Evolutionary conservation across 2,113 vertebrate genomes (phyloP), one percentile per base, ranked within the genome.

Genomic region (Spilogale gracilis): DNA sequence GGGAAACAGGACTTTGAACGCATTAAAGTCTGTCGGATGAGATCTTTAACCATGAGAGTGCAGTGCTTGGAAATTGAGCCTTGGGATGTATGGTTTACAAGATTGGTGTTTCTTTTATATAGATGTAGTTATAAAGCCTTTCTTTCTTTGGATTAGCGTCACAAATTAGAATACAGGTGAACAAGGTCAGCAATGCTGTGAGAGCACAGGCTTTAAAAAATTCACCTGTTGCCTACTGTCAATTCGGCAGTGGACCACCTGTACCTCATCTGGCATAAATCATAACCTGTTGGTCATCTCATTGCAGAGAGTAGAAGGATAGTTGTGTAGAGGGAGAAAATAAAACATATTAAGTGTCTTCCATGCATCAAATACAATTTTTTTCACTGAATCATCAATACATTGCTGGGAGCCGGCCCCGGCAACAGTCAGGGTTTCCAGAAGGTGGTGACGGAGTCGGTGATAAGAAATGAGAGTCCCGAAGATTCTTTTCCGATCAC

Each of bases 1-100:
- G 14, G 63, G 82, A 83, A 52, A 23, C 76, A 89, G 76, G 56
- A 89, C 18, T 94, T 88, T 58, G n/a, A 93, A 58, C 48, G 83
- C 67, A 89, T 76, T 50, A 60, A 89, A 82, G 61, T 32, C 1
- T 67, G 23, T 18, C 91, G 89, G 84, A 52, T 89, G 7, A 2
- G 56, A 74, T 58, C 67, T 93, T 61, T 83, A 76, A 16, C 56
- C 25, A 32, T 60, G 58, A 58, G 93, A 32, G 56, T 10, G 50
- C 12, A 87, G 73, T 38, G 65, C n/a, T 92, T 91, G 73, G 79
- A 86, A 92, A 82, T 1, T 50, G 80, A 88, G 71, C 52, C 61
- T 92, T 20, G 54, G 82, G 74, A 95, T 81, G 16, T 56, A 54
- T n/a, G 23, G 50, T 76, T 14, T 67, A 89, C 18, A 93, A 83